Evolutionary conservation across 2,888 invertebrate genomes (phyloP).

Genomic region (Callimorpha dominula): DNA sequence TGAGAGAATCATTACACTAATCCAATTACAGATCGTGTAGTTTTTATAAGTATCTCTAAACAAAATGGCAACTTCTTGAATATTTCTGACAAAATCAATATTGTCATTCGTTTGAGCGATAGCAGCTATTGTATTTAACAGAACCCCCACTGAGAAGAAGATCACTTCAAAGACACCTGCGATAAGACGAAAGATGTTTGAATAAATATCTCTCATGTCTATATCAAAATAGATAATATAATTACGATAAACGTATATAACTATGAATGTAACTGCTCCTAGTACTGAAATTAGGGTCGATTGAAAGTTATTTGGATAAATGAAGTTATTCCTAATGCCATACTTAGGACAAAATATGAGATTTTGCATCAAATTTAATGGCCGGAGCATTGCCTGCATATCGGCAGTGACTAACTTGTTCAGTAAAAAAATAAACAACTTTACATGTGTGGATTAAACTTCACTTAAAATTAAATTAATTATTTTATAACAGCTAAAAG

Average conservation of each 20-base stretch:
- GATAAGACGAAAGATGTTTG: background rate
- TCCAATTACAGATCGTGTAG: background rate
- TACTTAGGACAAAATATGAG: conserved; percentile 16
- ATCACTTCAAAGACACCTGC: background rate
- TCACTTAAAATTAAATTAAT: background rate
- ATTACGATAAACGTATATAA: background rate
- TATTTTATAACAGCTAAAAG: background rate
- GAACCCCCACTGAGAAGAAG: background rate
- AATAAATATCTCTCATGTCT: background rate
- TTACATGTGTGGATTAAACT: background rate
- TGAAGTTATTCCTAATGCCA: conserved; percentile 10
- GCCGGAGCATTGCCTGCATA: conserved; percentile 16
- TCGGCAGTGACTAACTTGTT: conserved; percentile 11
- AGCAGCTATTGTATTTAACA: background rate
- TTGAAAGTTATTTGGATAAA: conserved; percentile 2
- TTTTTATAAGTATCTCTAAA: background rate
- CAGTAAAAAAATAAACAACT: background rate
- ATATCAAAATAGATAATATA: background rate
- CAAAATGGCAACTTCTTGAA: conserved; percentile 10
- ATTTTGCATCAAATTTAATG: conserved; percentile 19
- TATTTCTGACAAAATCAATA: background rate
- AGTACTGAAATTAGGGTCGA: background rate
- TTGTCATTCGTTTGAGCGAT: background rate
- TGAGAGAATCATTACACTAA: background rate
- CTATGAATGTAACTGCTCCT: background rate